phyloP scores from a whole-genome alignment of 2,797 vertebrate genomes.

The Phoxinus dragarum region DNA sequence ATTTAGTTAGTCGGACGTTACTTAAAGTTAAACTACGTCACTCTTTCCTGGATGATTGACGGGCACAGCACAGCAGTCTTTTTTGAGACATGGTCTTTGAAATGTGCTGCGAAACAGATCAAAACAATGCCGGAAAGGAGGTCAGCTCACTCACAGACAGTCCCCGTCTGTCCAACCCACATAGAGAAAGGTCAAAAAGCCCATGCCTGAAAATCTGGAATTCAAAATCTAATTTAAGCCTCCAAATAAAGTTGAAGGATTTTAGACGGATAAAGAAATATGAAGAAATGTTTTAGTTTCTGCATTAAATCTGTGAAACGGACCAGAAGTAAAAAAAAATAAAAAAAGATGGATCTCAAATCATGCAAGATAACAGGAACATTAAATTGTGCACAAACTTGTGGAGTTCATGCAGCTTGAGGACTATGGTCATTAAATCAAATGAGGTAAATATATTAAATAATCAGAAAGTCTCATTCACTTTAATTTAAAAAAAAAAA shows the following conservation, averaged over 20 bases:
- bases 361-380: not conserved
- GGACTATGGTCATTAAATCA: not conserved
- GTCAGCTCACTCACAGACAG: conserved; percentile 20
- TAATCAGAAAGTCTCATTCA: not conserved
- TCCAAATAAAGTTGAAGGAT: not conserved
- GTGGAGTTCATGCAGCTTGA: too few relatives aligned
- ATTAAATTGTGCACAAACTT: not conserved
- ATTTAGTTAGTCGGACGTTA: not conserved
- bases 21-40: not conserved
- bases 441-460: not conserved
- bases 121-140: conserved; percentile 41
- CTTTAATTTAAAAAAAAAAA: too few relatives aligned
- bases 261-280: not conserved
- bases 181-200: not conserved
- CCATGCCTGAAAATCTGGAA: not conserved
- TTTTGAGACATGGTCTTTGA: conserved; percentile 28
- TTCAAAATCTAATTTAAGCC: not conserved
- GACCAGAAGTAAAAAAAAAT: not conserved
- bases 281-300: too few relatives aligned
- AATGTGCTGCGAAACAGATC: conserved; percentile 22
- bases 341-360: not conserved
- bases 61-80: not conserved
- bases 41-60: conserved; percentile 12
- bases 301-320: not conserved
- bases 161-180: not conserved